A percentile compares a stretch with the other conserved stretches of the same genome.
Evolutionary conservation across 2,797 vertebrate species (phyloP).

Genomic region (Anolis apletophallus): DNA sequence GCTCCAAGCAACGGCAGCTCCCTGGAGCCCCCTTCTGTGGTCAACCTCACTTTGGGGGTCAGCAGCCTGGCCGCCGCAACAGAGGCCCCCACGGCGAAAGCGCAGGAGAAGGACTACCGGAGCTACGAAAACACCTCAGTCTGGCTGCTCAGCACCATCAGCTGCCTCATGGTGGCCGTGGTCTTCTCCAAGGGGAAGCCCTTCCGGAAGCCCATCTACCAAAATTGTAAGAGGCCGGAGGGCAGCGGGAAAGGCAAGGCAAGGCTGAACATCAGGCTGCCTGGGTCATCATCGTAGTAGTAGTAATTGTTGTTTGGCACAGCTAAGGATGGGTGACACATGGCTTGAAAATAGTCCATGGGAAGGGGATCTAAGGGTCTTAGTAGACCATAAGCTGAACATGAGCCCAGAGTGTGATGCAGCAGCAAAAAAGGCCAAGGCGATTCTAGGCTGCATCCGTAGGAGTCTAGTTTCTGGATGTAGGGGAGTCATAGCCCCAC

Average conservation of each 20-base stretch:
- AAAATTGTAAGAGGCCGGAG: slow-evolving; percentile 77
- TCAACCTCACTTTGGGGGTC: not conserved
- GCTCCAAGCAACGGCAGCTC: slow-evolving; percentile 42
- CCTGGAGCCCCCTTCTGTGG: not conserved
- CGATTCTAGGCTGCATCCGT: too few species aligned
- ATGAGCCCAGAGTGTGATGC: too few species aligned
- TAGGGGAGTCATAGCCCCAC: too few species aligned
- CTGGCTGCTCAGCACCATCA: slow-evolving; percentile 81
- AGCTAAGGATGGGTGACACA: too few species aligned
- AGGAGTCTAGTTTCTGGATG: too few species aligned
- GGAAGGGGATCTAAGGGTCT: too few species aligned
- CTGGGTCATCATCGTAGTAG: not conserved
- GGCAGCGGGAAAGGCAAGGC: rapidly evolving
- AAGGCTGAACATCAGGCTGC: not conserved
- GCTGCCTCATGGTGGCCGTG: slow-evolving; percentile 78
- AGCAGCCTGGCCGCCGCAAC: not conserved
- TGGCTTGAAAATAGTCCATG: too few species aligned
- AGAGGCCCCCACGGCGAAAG: too few species aligned
- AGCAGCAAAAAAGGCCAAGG: too few species aligned
- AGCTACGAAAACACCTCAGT: slow-evolving; percentile 83
- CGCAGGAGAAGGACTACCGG: slow-evolving; percentile 40
- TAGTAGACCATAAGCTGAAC: too few species aligned
- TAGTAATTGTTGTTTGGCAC: too few species aligned
- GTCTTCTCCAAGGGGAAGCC: slow-evolving; percentile 84
- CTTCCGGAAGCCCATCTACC: slow-evolving; percentile 80